Evolutionary conservation across 1,140 invertebrate genomes (phyloP).

Genomic region (Elysia chlorotica): DNA sequence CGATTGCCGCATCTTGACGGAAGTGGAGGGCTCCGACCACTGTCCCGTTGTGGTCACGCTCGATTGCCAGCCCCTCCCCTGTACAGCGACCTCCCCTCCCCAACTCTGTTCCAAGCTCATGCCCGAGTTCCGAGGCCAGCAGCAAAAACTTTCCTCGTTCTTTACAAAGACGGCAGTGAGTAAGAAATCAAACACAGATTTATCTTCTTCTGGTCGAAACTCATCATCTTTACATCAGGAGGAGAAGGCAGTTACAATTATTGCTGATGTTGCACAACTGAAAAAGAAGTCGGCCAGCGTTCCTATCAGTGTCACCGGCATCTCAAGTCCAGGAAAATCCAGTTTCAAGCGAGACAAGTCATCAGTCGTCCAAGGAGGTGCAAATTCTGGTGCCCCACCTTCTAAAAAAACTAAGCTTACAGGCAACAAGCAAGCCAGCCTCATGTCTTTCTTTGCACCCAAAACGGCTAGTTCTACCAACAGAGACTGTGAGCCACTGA

Average conservation of each 20-base stretch:
- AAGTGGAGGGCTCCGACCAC: slow-evolving; percentile 69
- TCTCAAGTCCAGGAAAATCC: slow-evolving; percentile 6
- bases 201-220: not conserved
- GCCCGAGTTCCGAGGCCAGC: slow-evolving; percentile 66
- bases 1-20: slow-evolving; percentile 59
- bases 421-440: slow-evolving; percentile 28
- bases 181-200: not conserved
- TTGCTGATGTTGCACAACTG: not conserved
- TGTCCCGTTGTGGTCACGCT: slow-evolving; percentile 66
- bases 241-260: not conserved
- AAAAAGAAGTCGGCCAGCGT: slow-evolving; percentile 15
- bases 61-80: slow-evolving; percentile 42
- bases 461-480: slow-evolving; percentile 18
- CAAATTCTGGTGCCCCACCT: too few species aligned
- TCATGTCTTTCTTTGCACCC: slow-evolving; percentile 36
- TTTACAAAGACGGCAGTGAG: slow-evolving; percentile 40
- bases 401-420: not conserved
- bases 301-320: not conserved
- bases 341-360: slow-evolving; percentile 9
- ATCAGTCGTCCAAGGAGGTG: too few species aligned
- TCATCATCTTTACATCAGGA: not conserved
- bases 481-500: not conserved
- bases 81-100: slow-evolving; percentile 57
- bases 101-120: slow-evolving; percentile 64
- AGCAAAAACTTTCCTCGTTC: slow-evolving; percentile 64